A percentile compares a stretch with the other conserved stretches of the same genome.
These are phyloP conservation scores for Monomorium pharaonis DNA, from an alignment of 1,140 invertebrate species.

Conservation along the genomic window DNA sequence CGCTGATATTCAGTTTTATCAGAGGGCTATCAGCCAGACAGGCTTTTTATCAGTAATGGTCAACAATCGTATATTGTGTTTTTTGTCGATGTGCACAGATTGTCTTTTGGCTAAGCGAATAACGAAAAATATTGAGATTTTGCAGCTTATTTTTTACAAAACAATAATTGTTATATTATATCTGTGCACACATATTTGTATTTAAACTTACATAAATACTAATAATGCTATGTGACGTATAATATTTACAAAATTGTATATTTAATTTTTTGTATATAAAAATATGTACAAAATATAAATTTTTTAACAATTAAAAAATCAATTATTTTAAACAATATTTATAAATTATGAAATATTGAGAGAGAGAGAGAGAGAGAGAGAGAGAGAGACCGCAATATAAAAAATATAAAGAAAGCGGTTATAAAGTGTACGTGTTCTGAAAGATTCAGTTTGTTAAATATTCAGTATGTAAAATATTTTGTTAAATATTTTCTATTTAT, in stretches of 20 bases:
- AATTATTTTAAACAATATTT: background rate
- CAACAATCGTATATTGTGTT: background rate
- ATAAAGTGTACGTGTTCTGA: background rate
- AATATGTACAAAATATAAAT: background rate
- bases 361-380: too few relatives aligned
- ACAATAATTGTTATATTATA: background rate
- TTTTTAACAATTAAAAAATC: background rate
- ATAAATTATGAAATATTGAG: too few relatives aligned
- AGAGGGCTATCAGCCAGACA: constrained; percentile 8
- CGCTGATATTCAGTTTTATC: constrained; percentile 39
- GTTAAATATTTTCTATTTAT: background rate
- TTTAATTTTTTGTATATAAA: background rate
- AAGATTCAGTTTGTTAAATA: background rate
- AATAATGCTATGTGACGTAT: background rate
- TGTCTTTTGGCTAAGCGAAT: background rate
- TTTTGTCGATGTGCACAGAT: background rate
- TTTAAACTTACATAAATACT: background rate
- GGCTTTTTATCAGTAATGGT: background rate
- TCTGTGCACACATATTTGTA: background rate
- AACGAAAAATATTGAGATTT: background rate
- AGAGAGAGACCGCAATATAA: background rate
- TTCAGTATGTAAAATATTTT: too few relatives aligned
- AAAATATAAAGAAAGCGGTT: too few relatives aligned
- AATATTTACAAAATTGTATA: background rate
- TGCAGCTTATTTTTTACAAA: background rate